Base-by-base conservation (phyloP, 30 jellyfish, hydroid and myxozoan species). In the Aurelia sp. region DNA sequence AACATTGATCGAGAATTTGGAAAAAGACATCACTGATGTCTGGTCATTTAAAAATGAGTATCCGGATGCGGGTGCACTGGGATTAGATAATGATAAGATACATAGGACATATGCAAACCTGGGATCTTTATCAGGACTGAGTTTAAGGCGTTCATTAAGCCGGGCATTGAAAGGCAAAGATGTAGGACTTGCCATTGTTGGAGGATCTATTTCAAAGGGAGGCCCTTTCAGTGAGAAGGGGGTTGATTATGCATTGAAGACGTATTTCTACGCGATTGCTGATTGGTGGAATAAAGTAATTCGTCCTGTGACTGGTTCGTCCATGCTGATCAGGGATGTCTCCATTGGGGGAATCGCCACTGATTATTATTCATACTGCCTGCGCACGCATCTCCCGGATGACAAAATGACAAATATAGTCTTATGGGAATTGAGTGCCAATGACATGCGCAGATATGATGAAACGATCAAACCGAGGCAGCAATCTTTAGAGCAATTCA, bases 151-250 rank as follows among this genome's bases (percentile, higher is more conserved):
- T 20, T 96, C 99, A 19, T 82, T 95, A 20, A 87, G 82, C 72
- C 73, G 99, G 20, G 99, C 99, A n/a, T 60, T 95, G 57, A 89
- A 98, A 52, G 99, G 99, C 20, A 87, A 88, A 86, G 99, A 95
- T 65, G 99, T 95, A 62, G 99, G 99, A 4, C 84, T 95, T 44
- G 99, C 97, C 0, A 89, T 95, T 12, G 99, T 95, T 19, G 99
- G 99, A 44, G 99, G 99, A 18, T 95, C 99, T 30, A 95, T 95
- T 55, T 95, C 99, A 71, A 95, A 95, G 82, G 99, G 99, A 57
- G 99, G 99, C 60, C 99, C 99, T 16, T 95, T 95, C 61, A 95
- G 99, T 65, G 99, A 95, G 62, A 95, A 95, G 62, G 99, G 99
- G 16, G 92, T 95, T 21, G 99, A 95, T 47, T 95, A 53, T 74